These are phyloP conservation scores for Corbicula japonica DNA, from an alignment of 2,888 invertebrate species.

Conservation along the genomic window DNA sequence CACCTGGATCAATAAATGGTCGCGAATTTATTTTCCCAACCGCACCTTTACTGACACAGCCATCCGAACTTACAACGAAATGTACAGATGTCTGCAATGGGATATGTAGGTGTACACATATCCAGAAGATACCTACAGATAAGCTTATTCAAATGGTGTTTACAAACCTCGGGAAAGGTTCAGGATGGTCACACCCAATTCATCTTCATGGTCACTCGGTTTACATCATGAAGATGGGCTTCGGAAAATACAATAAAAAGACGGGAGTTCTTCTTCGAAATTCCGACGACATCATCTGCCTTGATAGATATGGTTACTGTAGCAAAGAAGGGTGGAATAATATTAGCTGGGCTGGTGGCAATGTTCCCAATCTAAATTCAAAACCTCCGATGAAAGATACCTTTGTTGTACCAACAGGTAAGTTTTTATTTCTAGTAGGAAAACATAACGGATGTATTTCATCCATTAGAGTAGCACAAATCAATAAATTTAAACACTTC, in stretches of 20 bases:
- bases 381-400: conserved; percentile 71
- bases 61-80: conserved; percentile 15
- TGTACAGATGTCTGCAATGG: conserved; percentile 35
- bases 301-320: conserved; percentile 38
- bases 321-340: conserved; percentile 40
- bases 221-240: too few relatives aligned
- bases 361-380: conserved; percentile 50
- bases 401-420: conserved; percentile 67
- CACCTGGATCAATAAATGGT: conserved; percentile 70
- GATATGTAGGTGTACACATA: conserved; percentile 69
- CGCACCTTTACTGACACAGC: conserved; percentile 48
- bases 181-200: conserved; percentile 73
- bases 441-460: too few relatives aligned
- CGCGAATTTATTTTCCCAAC: conserved; percentile 46
- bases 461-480: too few relatives aligned
- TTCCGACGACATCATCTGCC: conserved; percentile 37
- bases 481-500: too few relatives aligned
- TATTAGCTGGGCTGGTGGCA: conserved; percentile 32
- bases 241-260: conserved; percentile 43
- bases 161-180: conserved; percentile 62
- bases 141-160: conserved; percentile 26
- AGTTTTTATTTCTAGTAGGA: too few relatives aligned
- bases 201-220: conserved; percentile 77
- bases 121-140: conserved; percentile 24
- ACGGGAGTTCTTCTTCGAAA: conserved; percentile 6